Evolutionary conservation across 2,888 invertebrate genomes (phyloP).

Genomic region (Drosophila cyrtoloma): DNA sequence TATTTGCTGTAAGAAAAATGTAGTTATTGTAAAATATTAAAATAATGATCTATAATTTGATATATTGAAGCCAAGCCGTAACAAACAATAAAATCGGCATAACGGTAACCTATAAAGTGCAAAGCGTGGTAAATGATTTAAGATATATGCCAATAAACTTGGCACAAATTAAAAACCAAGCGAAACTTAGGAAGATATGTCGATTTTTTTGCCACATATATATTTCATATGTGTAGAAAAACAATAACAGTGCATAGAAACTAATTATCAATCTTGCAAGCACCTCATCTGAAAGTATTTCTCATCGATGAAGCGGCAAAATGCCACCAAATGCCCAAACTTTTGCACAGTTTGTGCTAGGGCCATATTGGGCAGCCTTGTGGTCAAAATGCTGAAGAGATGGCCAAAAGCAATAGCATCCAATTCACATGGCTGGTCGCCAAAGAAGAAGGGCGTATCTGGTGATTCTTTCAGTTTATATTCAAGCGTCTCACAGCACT

Average conservation of each 20-base stretch:
- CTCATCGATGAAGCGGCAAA: conserved; percentile 94
- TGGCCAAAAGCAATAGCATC: conserved; percentile 99
- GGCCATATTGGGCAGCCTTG: conserved; percentile 92
- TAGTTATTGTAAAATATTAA: conserved; percentile 9
- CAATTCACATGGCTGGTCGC: conserved; percentile 94
- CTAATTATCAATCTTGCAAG: conserved; percentile 37
- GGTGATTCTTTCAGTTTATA: conserved; percentile 91
- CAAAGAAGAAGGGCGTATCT: conserved; percentile 91
- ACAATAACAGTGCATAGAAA: conserved; percentile 4
- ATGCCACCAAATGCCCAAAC: conserved; percentile 91
- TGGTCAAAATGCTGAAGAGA: conserved; percentile 97
- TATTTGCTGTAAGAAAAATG: conserved; percentile 52
- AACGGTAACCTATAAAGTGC: neutral
- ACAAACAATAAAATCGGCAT: neutral
- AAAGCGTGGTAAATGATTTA: conserved; percentile 9
- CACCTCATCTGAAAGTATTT: conserved; percentile 88
- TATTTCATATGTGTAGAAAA: conserved; percentile 20
- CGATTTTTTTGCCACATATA: conserved; percentile 13
- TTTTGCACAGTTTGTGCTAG: conserved; percentile 92
- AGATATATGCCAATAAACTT: conserved; percentile 12
- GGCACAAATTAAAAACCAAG: conserved; percentile 9
- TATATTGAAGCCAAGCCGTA: conserved; percentile 5
- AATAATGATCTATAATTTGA: neutral
- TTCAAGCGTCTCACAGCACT: conserved; percentile 94
- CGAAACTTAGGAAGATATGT: conserved; percentile 20